These are phyloP conservation scores for Choristoneura fumiferana DNA, from an alignment of 1,140 invertebrate species.

Conservation along the genomic window DNA sequence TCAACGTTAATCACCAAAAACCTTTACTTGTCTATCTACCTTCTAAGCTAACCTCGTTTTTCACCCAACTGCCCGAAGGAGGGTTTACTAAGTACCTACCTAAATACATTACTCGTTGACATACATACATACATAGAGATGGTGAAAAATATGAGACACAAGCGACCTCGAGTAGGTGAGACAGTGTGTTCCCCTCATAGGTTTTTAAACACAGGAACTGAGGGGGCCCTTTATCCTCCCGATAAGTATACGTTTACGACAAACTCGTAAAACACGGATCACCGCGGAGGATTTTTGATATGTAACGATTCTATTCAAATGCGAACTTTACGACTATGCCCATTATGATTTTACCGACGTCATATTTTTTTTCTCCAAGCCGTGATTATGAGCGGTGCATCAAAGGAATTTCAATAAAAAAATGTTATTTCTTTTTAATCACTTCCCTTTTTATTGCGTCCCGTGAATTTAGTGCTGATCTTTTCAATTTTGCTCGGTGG, in stretches of 20 bases:
- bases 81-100: no score
- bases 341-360: slow-evolving; percentile 74
- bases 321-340: slow-evolving; percentile 66
- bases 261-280: slow-evolving; percentile 77
- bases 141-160: no score
- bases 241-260: slow-evolving; percentile 76
- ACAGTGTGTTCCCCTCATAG: slow-evolving; percentile 38
- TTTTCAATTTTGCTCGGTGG: slow-evolving; percentile 52
- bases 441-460: slow-evolving; percentile 62
- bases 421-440: slow-evolving; percentile 72
- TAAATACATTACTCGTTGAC: no score
- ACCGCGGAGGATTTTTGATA: slow-evolving; percentile 79
- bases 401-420: slow-evolving; percentile 71
- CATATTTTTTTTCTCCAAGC: slow-evolving; percentile 66
- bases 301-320: slow-evolving; percentile 78
- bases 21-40: no score
- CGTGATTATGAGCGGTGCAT: slow-evolving; percentile 62
- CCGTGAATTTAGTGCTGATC: slow-evolving; percentile 30
- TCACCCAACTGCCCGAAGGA: no score
- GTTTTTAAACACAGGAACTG: slow-evolving; percentile 66
- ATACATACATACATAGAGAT: no score
- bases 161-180: no score
- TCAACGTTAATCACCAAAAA: no score
- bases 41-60: no score
- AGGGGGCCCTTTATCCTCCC: slow-evolving; percentile 67